A percentile compares a stretch with the other conserved stretches of the same genome.
Evolutionary conservation across 2,888 invertebrate genomes (phyloP).

Genomic region (Agrochola litura): DNA sequence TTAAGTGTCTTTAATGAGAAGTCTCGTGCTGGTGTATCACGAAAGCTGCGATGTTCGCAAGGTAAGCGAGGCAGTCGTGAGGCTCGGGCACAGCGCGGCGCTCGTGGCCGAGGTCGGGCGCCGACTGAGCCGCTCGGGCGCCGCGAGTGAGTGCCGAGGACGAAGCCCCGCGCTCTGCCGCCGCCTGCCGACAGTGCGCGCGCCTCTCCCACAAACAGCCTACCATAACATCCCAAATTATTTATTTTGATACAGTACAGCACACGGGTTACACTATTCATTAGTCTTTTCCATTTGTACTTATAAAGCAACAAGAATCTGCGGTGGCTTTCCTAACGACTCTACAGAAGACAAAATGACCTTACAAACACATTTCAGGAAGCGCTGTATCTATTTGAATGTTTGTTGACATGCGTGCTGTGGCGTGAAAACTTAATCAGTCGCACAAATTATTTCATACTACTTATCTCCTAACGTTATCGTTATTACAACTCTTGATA

Average conservation of each 20-base stretch:
- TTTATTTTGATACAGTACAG: constrained; percentile 70
- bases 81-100: constrained; percentile 69
- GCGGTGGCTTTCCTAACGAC: background rate
- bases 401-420: background rate
- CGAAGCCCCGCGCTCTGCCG: constrained; percentile 82
- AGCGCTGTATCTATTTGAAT: background rate
- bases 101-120: constrained; percentile 79
- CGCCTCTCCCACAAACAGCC: constrained; percentile 79
- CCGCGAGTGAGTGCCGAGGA: constrained; percentile 78
- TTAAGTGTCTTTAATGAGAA: constrained; percentile 67
- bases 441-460: background rate
- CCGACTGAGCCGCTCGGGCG: constrained; percentile 86
- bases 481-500: background rate
- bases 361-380: background rate
- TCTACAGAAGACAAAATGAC: background rate
- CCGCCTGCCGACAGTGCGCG: constrained; percentile 81
- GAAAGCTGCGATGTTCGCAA: constrained; percentile 78
- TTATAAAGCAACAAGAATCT: constrained; percentile 1
- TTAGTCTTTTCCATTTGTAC: constrained; percentile 27
- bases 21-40: constrained; percentile 71
- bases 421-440: constrained; percentile 3
- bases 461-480: background rate
- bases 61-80: constrained; percentile 78
- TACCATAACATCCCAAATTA: constrained; percentile 74
- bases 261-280: constrained; percentile 55